Percentiles rank a stretch among this genome's conserved stretches.
These are phyloP conservation scores for Cossypha heuglini DNA, from an alignment of 2,797 vertebrate species.

Conservation along the genomic window DNA sequence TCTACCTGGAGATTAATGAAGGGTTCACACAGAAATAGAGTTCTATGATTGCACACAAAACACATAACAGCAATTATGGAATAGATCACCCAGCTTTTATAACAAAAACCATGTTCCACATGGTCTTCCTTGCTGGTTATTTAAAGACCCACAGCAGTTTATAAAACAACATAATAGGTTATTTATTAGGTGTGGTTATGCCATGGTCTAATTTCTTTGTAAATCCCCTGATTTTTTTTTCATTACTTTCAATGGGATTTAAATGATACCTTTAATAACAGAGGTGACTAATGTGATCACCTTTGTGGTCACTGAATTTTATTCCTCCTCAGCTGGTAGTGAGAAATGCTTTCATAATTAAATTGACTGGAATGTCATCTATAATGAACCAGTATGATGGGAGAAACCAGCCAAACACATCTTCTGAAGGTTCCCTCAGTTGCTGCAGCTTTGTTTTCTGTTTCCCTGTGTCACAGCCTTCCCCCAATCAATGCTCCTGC, in stretches of 20 bases:
- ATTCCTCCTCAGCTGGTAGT: neutral
- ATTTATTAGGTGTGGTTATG: neutral
- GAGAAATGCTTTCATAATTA: neutral
- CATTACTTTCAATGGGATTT: neutral
- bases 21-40: conserved; percentile 34
- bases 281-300: neutral
- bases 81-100: neutral
- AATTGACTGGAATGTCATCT: neutral
- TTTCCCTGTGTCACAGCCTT: neutral
- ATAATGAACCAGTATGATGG: neutral
- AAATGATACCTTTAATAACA: neutral
- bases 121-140: neutral
- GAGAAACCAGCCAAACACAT: neutral
- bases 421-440: neutral
- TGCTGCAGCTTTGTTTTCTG: neutral
- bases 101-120: conserved; percentile 4
- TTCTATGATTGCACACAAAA: conserved; percentile 30
- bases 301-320: neutral
- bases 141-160: neutral
- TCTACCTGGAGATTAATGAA: conserved; percentile 76
- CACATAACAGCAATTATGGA: neutral
- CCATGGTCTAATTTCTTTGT: neutral
- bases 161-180: neutral
- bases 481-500: neutral
- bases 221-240: neutral